These are phyloP conservation scores for Aphelinus atriplicis DNA, from an alignment of 1,140 invertebrate species.

Conservation along the genomic window DNA sequence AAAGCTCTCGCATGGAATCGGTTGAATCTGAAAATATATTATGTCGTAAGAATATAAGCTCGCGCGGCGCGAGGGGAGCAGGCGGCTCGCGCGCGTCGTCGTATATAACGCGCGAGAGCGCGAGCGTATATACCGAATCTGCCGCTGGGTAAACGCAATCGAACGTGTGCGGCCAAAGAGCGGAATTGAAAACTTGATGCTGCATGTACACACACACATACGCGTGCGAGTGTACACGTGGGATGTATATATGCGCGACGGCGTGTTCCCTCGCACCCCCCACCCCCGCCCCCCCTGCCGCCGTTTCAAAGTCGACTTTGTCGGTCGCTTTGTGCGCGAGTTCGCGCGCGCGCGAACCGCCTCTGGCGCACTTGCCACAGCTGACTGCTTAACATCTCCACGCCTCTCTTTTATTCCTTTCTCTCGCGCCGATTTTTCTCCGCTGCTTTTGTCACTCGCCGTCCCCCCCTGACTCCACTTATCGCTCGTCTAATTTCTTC, in stretches of 20 bases:
- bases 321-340: constrained; percentile 22
- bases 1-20: neutral
- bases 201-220: neutral
- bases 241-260: neutral
- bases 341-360: neutral
- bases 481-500: constrained; percentile 18
- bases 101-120: too few species aligned
- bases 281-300: too few species aligned
- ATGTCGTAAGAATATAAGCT: constrained; percentile 17
- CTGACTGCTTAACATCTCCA: constrained; percentile 7
- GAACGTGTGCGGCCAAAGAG: constrained; percentile 20
- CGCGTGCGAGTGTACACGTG: neutral
- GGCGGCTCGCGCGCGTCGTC: neutral
- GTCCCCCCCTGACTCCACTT: constrained; percentile 13
- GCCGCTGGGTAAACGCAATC: constrained; percentile 25
- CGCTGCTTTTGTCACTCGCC: neutral
- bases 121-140: neutral
- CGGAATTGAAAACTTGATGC: constrained; percentile 34
- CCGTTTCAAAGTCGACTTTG: constrained; percentile 30
- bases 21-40: constrained; percentile 22
- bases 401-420: neutral
- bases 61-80: neutral
- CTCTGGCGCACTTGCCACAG: constrained; percentile 8
- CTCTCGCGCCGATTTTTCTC: neutral
- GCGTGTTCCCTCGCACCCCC: constrained; percentile 16